Percentiles rank a stretch among this genome's conserved stretches.
phyloP scores from a whole-genome alignment of 2,113 vertebrate genomes.

The Coptodon bakossiorum region DNA sequence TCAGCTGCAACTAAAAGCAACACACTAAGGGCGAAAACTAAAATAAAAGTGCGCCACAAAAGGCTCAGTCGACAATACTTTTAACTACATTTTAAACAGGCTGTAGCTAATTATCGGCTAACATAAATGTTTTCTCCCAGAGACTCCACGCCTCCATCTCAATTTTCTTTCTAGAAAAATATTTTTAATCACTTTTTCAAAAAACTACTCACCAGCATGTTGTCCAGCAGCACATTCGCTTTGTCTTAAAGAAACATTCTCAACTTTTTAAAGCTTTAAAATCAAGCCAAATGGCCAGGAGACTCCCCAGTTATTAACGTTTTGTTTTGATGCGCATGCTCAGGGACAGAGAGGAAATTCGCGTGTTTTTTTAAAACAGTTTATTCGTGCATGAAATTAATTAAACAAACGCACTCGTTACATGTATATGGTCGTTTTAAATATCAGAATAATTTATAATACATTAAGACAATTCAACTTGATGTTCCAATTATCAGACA shows the following conservation, averaged over 20 bases:
- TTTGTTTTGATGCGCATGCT: not conserved
- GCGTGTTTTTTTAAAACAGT: not conserved
- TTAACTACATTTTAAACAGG: not conserved
- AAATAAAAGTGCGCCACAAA: not conserved
- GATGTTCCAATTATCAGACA: not conserved
- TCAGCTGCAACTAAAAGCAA: not conserved
- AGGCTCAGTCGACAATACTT: not conserved
- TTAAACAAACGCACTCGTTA: not conserved
- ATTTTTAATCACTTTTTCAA: not conserved
- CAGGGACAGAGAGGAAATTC: not conserved
- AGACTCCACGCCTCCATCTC: not conserved
- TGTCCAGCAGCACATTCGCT: not conserved
- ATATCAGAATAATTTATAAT: not conserved
- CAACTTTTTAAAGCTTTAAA: not conserved
- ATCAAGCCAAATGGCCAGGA: not conserved
- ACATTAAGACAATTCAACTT: not conserved
- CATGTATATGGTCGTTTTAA: not conserved
- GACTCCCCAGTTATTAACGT: not conserved
- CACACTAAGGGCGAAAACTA: not conserved
- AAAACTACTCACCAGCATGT: not conserved
- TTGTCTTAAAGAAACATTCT: not conserved
- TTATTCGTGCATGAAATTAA: slow-evolving; percentile 37
- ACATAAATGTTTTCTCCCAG: not conserved
- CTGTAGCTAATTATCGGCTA: not conserved
- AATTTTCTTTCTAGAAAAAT: not conserved